A percentile compares a stretch with the other conserved stretches of the same genome.
These are phyloP conservation scores for Melitaea cinxia DNA, from an alignment of 1,140 invertebrate species.

Conservation along the genomic window DNA sequence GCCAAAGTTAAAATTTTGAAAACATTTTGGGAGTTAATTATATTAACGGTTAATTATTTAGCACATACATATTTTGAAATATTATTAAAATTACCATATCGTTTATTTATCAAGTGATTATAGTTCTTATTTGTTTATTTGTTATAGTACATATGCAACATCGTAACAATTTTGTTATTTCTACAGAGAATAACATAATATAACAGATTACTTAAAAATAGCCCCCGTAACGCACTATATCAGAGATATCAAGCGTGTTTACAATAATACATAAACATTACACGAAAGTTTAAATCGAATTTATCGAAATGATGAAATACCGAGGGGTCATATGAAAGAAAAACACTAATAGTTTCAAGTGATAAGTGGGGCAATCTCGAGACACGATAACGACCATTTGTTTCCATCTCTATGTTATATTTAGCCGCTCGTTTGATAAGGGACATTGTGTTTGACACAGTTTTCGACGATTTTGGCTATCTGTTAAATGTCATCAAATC, in stretches of 20 bases:
- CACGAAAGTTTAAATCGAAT: constrained; percentile 2
- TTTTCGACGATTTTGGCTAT: neutral
- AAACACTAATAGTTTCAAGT: constrained; percentile 2
- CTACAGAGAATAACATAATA: too few species aligned
- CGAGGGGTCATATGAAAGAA: constrained; percentile 11
- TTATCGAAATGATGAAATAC: constrained; percentile 23
- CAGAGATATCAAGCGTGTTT: neutral
- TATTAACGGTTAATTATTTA: too few species aligned
- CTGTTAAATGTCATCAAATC: neutral
- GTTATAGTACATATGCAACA: too few species aligned
- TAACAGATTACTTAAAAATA: too few species aligned
- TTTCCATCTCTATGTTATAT: neutral
- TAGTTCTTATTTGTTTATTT: too few species aligned
- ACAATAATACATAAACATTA: neutral
- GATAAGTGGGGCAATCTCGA: constrained; percentile 3
- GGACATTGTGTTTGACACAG: constrained; percentile 4
- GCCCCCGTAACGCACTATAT: too few species aligned
- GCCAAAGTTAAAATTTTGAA: too few species aligned
- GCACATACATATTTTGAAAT: too few species aligned
- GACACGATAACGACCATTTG: constrained; percentile 1
- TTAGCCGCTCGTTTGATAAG: constrained; percentile 5
- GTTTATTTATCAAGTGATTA: too few species aligned
- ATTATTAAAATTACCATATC: too few species aligned
- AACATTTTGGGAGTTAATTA: too few species aligned
- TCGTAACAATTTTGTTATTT: too few species aligned